These are phyloP conservation scores for Neosalanx taihuensis DNA, from an alignment of 2,797 vertebrate genomes.

Conservation along the genomic window DNA sequence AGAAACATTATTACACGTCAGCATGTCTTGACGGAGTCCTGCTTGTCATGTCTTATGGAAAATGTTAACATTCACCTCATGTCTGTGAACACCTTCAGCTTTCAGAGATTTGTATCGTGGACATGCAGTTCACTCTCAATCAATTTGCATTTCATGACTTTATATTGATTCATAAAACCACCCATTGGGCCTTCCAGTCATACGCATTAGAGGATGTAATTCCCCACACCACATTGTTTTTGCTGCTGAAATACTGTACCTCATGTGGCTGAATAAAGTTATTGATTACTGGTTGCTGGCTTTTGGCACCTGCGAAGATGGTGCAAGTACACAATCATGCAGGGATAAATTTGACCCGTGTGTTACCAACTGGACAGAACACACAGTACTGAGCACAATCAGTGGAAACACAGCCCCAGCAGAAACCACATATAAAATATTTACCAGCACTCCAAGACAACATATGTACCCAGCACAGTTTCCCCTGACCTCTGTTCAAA, in stretches of 20 bases:
- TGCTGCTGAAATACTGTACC: no score
- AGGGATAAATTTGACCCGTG: neutral
- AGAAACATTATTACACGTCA: no score
- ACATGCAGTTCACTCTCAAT: neutral
- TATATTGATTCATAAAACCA: neutral
- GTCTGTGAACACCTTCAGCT: neutral
- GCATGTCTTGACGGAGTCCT: no score
- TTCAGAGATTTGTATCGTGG: neutral
- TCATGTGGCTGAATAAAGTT: no score
- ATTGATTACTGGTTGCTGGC: no score
- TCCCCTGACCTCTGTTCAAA: neutral
- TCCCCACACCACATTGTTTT: no score
- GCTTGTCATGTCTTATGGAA: neutral
- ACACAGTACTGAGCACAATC: neutral
- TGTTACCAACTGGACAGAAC: neutral
- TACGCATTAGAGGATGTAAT: no score
- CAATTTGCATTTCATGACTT: neutral
- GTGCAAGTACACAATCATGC: neutral
- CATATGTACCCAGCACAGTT: neutral
- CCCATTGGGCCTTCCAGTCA: no score
- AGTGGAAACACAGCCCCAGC: neutral
- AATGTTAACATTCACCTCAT: neutral
- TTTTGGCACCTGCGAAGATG: no score
- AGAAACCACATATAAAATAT: conserved; percentile 5
- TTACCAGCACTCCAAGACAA: neutral